Base-by-base conservation (phyloP, 2,888 invertebrate genomes). In the Drosophila flavopinicola region DNA sequence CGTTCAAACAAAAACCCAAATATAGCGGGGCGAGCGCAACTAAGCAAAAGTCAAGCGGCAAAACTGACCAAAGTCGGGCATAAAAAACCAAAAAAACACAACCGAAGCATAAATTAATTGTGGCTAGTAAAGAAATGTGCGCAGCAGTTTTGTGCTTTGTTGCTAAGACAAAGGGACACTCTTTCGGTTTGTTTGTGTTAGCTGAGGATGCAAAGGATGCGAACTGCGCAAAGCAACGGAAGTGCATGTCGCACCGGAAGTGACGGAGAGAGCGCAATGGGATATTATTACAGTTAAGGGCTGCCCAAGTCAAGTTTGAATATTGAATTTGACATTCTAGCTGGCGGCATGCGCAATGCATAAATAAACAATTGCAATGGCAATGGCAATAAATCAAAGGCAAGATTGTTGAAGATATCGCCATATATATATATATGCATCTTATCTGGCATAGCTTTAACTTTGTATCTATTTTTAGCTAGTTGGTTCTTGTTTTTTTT, bases 71-170 rank as follows among this genome's bases (percentile, higher is more conserved):
- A 69, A 75, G 70, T 38, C 42, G 56, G 37, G 53, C 42, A 47
- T 29, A 60, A 24, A 48, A 51, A 2, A 4, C 20, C 2, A 66
- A 54, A 53, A 54, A 38, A 58, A 37, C 39, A 48, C n/a, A 71
- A 64, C 42, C n/a, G n/a, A 51, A 72, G 75, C 84, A 87, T 87
- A 85, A 85, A 87, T 87, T 85, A 85, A 86, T 85, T 87, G 78
- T 58, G 84, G 66, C 56, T 33, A 63, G 66, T 45, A 63, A 33
- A 44, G 53, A 69, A 69, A 68, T 63, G 35, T 33, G 41, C 42
- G 41, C 52, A 37, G 48, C 64, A 60, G 53, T 30, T 45, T 32
- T 27, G n/a, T 15, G 54, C 75, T 56, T 66, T 75, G 64, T 75
- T 49, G 35, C 57, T 56, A 35, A 68, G 66, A 66, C 65, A 74